Base-by-base conservation (phyloP, 1,140 invertebrate genomes). In the Rhagoletis pomonella region DNA sequence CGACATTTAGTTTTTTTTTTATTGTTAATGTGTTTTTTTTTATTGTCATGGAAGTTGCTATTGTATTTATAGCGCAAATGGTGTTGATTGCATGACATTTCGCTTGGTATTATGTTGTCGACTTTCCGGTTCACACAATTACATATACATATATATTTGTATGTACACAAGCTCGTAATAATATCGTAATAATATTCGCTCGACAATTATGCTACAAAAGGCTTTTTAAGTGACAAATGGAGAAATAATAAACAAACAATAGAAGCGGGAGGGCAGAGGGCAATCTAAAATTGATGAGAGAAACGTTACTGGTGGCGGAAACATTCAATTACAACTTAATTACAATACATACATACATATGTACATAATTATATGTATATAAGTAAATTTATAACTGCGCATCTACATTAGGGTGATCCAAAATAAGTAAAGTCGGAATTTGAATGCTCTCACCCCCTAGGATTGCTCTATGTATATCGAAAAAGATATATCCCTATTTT, bases 31-130 rank as follows among this genome's bases (percentile, higher is more conserved):
- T 47, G 14, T 73, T 81, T 10, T 19, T 55, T 29, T 12, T 5
- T n/a, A n/a, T n/a, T 81, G 44, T 81, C 55, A 55, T 81, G 17
- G 12, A 55, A 2, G 17, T 81, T 77, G 39, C 69, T 19, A 44
- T 58, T 55, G 47, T 50, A 58, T 19, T 81, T 81, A 81, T 55
- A 3, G 5, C 17, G 14, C 7, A 29, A 81, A 55, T 81, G 47
- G 73, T 55, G 73, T 81, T 55, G 73, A 81, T 81, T 81, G 73
- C 73, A 50, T 29, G 73, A n/a, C 73, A 81, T 81, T 81, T 81
- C 55, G 14, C 17, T 47, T 7, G 17, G 44, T 55, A 55, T 81
- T 81, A 81, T 81, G 73, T 81, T 81, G 73, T 10, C 19, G 17
- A 19, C 10, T 19, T 29, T 29, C 29, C 29, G 29, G 29, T 29